Evolutionary conservation across 2,888 invertebrate species (phyloP).

Genomic region (Ypsolopha sequella): DNA sequence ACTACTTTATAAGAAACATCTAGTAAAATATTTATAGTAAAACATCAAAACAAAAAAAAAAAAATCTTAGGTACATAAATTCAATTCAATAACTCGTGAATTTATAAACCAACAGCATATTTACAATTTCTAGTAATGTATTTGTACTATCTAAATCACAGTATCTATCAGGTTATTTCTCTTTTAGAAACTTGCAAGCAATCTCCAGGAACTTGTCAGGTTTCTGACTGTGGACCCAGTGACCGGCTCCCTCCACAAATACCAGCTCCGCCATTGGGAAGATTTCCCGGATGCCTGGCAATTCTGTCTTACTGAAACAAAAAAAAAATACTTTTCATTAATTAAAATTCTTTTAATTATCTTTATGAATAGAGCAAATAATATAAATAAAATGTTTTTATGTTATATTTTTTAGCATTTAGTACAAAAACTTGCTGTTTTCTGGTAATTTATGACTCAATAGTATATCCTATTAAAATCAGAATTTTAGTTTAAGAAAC

Average conservation of each 20-base stretch:
- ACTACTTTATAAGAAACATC: neutral
- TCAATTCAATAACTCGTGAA: neutral
- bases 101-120: neutral
- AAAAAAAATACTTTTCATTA: constrained; percentile 11
- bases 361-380: too few species aligned
- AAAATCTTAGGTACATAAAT: neutral
- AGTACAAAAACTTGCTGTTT: too few species aligned
- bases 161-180: constrained; percentile 27
- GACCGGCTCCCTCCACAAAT: constrained; percentile 86
- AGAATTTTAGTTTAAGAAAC: too few species aligned
- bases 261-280: constrained; percentile 80
- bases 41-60: neutral
- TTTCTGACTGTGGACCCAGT: constrained; percentile 95
- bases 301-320: constrained; percentile 62
- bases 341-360: constrained; percentile 5
- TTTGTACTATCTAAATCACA: too few species aligned
- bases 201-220: constrained; percentile 81
- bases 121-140: neutral
- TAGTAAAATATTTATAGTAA: neutral
- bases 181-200: constrained; percentile 73
- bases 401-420: too few species aligned
- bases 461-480: too few species aligned
- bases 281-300: constrained; percentile 73
- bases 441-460: too few species aligned
- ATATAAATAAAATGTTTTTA: too few species aligned